Percentiles rank a stretch among this genome's conserved stretches.
These are phyloP conservation scores for Apostichopus parvimensis DNA, from an alignment of 35 echinoderm and acorn worm species.

Conservation along the genomic window DNA sequence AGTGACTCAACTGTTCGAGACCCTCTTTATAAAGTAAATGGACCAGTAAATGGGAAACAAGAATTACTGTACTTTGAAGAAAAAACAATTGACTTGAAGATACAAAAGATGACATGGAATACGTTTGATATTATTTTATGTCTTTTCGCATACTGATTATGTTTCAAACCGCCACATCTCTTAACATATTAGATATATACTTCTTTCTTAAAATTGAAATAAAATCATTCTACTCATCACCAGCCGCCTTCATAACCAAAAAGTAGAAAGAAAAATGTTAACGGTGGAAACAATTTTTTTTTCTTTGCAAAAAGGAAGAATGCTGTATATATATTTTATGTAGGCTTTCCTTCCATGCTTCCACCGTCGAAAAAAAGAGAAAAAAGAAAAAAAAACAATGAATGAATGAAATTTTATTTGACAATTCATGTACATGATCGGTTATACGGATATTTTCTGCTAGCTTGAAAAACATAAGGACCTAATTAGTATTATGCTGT, in stretches of 20 bases:
- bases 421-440: slow-evolving; percentile 45
- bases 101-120: not conserved
- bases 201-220: slow-evolving; percentile 40
- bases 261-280: slow-evolving; percentile 37
- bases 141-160: slow-evolving; percentile 51
- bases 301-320: slow-evolving; percentile 17
- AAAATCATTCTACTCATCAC: slow-evolving; percentile 21
- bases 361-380: not conserved
- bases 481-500: not conserved
- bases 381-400: not conserved
- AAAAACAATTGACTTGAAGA: not conserved
- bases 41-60: too few relatives aligned
- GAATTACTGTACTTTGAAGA: too few relatives aligned
- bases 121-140: not conserved
- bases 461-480: not conserved
- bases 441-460: not conserved
- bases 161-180: slow-evolving; percentile 49
- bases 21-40: too few relatives aligned
- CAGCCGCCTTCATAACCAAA: slow-evolving; percentile 18
- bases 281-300: slow-evolving; percentile 39
- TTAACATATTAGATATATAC: slow-evolving; percentile 44
- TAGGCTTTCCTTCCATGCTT: slow-evolving; percentile 30
- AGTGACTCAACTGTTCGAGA: too few relatives aligned
- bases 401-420: slow-evolving; percentile 37
- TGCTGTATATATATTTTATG: slow-evolving; percentile 36